Base-by-base conservation (phyloP, 1,140 invertebrate species). In the Ruditapes philippinarum region DNA sequence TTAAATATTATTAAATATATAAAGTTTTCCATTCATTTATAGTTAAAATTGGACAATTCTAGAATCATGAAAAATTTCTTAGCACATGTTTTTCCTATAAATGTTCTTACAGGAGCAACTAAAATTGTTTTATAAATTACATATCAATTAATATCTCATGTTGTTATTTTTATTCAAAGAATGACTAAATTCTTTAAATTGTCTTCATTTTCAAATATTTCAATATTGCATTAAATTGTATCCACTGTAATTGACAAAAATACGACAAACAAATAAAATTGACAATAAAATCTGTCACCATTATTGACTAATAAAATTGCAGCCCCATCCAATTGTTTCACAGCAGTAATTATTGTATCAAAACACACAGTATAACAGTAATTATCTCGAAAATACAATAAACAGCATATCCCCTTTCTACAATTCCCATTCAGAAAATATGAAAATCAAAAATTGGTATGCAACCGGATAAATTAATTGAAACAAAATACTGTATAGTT, bases 321-420 rank as follows among this genome's bases (percentile, higher is more conserved):
- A 70, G 36, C 38, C 2, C n/a, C 38, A 70, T 70, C 65, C 36
- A 70, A 70, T 70, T 70, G 65, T 70, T 70, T 70, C 38, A n/a
- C n/a, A 19, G 38, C 28, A 5, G 65, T 1, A 70, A 70, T 38
- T 36, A 25, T 25, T 19, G 65, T 38, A 36, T 70, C 38, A 3
- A 70, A 38, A 70, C 33, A 11, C 36, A 33, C 65, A 36, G 38
- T 70, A 70, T 38, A 70, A 70, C n/a, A n/a, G n/a, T 33, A 70
- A 70, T 70, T 70, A 70, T 70, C 36, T 70, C 33, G n/a, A 38
- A 38, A 38, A 70, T 70, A 70, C 36, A 70, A 70, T 17, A 14
- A 40, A 5, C 31, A 33, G 22, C 38, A 2, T 33, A 36, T 70
- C 65, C 38, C 17, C 14, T 70, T 38, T 70, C 65, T 38, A 38